phyloP scores from a whole-genome alignment of 2,888 invertebrate species.

The Empis stercorea region DNA sequence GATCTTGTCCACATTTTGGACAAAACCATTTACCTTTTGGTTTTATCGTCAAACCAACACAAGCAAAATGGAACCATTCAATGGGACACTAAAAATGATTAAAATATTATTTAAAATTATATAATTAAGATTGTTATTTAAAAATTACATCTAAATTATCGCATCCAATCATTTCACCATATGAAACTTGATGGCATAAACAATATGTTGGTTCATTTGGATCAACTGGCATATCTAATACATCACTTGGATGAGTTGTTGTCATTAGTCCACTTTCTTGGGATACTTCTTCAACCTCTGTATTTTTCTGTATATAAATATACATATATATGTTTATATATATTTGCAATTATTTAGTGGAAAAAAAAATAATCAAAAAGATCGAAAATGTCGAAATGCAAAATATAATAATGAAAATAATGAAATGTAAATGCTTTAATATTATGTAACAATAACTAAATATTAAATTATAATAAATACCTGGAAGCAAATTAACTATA shows the following conservation, averaged over 20 bases:
- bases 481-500: no score
- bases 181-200: slow-evolving; percentile 90
- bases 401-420: no score
- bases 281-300: slow-evolving; percentile 42
- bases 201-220: slow-evolving; percentile 99
- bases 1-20: slow-evolving; percentile 75
- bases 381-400: no score
- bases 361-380: no score
- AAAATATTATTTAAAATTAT: neutral
- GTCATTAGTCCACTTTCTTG: slow-evolving; percentile 36
- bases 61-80: slow-evolving; percentile 91
- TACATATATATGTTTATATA: no score
- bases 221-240: slow-evolving; percentile 83
- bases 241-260: slow-evolving; percentile 71
- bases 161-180: slow-evolving; percentile 92
- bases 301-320: slow-evolving; percentile 29
- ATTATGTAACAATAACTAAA: no score
- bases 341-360: no score
- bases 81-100: slow-evolving; percentile 48
- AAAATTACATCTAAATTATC: slow-evolving; percentile 63
- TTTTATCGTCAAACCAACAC: slow-evolving; percentile 73
- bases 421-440: no score
- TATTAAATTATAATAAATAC: no score
- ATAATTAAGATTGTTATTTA: neutral
- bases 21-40: slow-evolving; percentile 93